Conservation (phyloP, 2,113 vertebrate genomes). For the Tapirus terrestris region DNA sequence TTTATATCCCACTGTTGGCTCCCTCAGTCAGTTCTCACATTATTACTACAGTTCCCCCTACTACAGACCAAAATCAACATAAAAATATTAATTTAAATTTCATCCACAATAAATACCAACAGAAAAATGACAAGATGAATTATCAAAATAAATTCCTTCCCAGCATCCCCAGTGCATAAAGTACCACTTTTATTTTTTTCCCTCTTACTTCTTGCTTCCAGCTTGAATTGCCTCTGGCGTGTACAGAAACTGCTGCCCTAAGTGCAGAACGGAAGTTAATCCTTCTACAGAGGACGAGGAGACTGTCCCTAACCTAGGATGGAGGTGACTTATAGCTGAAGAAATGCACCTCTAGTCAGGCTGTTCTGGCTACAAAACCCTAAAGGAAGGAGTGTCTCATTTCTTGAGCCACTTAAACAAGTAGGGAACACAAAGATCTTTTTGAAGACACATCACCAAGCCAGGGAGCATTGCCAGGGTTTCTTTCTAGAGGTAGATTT, state of each 20-base stretch:
- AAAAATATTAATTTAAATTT: background rate
- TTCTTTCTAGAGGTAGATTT: constrained; percentile 25
- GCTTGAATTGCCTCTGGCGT: background rate
- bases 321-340: background rate
- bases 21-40: background rate
- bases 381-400: background rate
- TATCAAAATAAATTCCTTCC: background rate
- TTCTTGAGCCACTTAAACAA: background rate
- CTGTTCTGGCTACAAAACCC: background rate
- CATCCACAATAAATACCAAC: background rate
- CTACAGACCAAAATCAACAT: background rate
- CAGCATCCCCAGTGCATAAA: background rate
- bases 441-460: constrained; percentile 40
- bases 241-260: background rate
- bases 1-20: background rate
- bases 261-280: background rate
- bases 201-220: background rate
- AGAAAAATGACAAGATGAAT: background rate
- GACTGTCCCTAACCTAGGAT: background rate
- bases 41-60: background rate
- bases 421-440: constrained; percentile 4
- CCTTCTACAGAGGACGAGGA: background rate
- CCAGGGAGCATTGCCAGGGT: background rate
- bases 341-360: background rate
- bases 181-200: background rate